Conservation (phyloP, 2,888 invertebrate species). For the Drosophila kanekoi region DNA sequence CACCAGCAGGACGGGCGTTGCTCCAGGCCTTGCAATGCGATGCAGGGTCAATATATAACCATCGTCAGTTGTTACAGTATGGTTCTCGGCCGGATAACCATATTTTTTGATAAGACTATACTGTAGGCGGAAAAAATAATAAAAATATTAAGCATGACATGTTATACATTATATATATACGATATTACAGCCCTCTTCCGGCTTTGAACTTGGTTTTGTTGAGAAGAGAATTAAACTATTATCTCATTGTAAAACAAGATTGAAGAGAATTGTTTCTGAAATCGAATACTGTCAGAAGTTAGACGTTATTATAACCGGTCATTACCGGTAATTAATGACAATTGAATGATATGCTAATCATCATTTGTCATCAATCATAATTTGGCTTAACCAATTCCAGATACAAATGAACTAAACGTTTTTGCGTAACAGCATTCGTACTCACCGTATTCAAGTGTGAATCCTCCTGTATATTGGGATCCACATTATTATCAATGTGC, state of each 20-base stretch:
- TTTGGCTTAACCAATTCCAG: not conserved
- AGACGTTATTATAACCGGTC: conserved; percentile 1
- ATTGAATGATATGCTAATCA: conserved; percentile 1
- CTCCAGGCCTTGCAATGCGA: conserved; percentile 88
- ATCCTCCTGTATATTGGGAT: conserved; percentile 81
- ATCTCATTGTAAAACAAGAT: no score
- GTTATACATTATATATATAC: not conserved
- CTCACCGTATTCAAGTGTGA: conserved; percentile 79
- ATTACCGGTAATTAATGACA: conserved; percentile 7
- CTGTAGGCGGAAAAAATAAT: conserved; percentile 70
- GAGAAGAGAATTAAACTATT: not conserved
- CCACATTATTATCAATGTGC: conserved; percentile 56
- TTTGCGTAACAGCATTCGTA: no score
- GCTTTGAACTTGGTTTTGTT: no score
- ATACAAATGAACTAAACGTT: not conserved
- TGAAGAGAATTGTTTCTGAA: not conserved
- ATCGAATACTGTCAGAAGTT: not conserved
- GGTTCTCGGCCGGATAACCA: conserved; percentile 88
- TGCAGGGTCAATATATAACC: conserved; percentile 92
- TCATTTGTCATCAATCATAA: conserved; percentile 1
- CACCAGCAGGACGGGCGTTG: conserved; percentile 87
- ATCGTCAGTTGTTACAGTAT: conserved; percentile 89
- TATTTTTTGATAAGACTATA: conserved; percentile 87
- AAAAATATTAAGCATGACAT: no score
- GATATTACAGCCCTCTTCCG: no score